Base-by-base conservation (phyloP, 2,888 invertebrate genomes). In the Phaedon cochleariae region DNA sequence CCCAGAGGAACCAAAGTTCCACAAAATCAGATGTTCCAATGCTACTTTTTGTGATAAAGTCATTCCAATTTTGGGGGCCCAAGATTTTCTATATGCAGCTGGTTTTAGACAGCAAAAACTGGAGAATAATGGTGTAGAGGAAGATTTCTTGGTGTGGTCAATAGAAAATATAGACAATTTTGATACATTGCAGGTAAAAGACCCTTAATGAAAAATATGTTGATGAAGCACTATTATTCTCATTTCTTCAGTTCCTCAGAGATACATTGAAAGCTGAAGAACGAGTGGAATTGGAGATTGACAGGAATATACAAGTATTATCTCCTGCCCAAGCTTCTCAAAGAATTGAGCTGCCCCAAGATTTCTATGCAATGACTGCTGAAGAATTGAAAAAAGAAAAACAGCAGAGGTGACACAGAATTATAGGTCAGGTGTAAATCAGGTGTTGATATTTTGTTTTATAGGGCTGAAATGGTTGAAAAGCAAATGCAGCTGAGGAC, bases 351-450 rank as follows among this genome's bases (percentile, higher is more conserved):
- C 84, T 98, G 12, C 96, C 97, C 0, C 84, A 88, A 0, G 94
- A 93, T 1, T 98, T 98, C 85, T 98, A 92, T 81, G 88, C 90
- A 1, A 84, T 96, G 17, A 86, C 91, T 0, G 86, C 91, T 0
- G 95, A 94, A 67, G 98, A 98, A 79, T 79, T 98, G 10, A 94
- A 94, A 80, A 87, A 87, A 69, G 96, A 96, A 83, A 92, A 92
- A 71, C 90, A 91, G 76, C 77, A 90, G n/a, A 88, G 88, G 92
- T 90, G 83, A 70, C 20, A 52, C 1, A n/a, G 12, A 10, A 20
- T 54, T 21, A 9, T 41, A n/a, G 48, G 26, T 52, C n/a, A 15
- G 6, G 22, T 37, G 21, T n/a, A 57, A 20, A 7, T 21, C 22
- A 41, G 12, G 12, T 51, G 18, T 29, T 31, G 2, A 3, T 37